Conservation (phyloP, 2,113 vertebrate species). For the Promerops cafer region DNA sequence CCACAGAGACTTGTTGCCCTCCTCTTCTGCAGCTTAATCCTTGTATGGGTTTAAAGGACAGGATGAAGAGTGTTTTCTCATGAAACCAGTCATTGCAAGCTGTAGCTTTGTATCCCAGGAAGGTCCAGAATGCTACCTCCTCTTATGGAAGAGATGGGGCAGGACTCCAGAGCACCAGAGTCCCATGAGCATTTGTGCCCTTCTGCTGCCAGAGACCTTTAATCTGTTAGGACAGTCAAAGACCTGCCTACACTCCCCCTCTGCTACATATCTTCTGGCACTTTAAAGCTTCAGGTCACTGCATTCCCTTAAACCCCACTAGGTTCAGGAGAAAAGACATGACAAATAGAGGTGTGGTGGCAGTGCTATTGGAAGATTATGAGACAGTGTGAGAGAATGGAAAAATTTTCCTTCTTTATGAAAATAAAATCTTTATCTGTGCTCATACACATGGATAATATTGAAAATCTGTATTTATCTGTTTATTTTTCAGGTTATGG, state of each 20-base stretch:
- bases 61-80: background rate
- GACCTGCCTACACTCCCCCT: background rate
- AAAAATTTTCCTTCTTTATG: background rate
- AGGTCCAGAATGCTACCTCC: background rate
- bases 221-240: background rate
- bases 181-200: rapidly evolving
- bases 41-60: background rate
- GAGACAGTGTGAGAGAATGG: background rate
- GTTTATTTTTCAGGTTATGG: conserved; percentile 84
- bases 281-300: background rate
- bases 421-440: background rate
- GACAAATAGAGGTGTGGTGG: background rate
- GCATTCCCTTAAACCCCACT: background rate
- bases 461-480: background rate
- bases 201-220: background rate
- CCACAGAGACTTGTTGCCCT: background rate
- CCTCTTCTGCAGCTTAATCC: background rate
- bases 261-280: background rate
- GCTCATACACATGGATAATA: background rate
- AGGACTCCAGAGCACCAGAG: background rate
- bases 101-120: background rate
- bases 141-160: background rate
- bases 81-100: background rate
- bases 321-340: background rate
- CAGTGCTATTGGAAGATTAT: background rate